Evolutionary conservation across 2,888 invertebrate genomes (phyloP).

Genomic region (Lepidocyrtoides sp.): DNA sequence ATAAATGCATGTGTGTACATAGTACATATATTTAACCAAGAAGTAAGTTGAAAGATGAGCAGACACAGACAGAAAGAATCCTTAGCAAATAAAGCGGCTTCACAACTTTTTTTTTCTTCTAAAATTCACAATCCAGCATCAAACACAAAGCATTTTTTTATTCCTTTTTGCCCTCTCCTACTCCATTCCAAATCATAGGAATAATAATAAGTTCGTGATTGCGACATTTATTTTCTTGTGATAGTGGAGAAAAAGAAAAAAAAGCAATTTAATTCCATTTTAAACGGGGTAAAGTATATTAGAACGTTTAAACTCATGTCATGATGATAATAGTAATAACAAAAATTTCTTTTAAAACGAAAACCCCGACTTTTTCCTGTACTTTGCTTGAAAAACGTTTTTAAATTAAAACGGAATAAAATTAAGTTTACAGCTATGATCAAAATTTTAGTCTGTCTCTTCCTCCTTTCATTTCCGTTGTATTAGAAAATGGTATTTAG

Average conservation of each 20-base stretch:
- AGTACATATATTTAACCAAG: too few relatives aligned
- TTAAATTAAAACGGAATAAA: conserved; percentile 50
- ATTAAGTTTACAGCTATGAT: conserved; percentile 42
- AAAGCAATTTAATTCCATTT: conserved; percentile 52
- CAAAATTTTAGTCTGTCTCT: too few relatives aligned
- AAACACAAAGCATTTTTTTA: conserved; percentile 16
- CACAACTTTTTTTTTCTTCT: neutral
- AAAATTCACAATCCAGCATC: conserved; percentile 31
- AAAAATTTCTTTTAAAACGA: too few relatives aligned
- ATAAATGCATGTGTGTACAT: too few relatives aligned
- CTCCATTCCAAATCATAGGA: neutral
- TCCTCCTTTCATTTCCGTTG: too few relatives aligned
- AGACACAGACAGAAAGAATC: conserved; percentile 43
- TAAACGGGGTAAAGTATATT: neutral
- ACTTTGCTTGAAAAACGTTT: neutral
- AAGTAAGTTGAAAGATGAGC: conserved; percentile 26
- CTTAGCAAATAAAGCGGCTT: conserved; percentile 55
- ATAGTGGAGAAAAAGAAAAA: conserved; percentile 29
- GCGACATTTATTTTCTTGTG: conserved; percentile 52
- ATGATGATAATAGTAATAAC: too few relatives aligned
- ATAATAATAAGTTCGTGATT: conserved; percentile 63
- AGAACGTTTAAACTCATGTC: conserved; percentile 30
- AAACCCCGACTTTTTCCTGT: too few relatives aligned
- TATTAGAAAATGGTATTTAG: too few relatives aligned
- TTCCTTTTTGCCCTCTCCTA: neutral